Base-by-base conservation (phyloP, 1,140 invertebrate genomes). In the Scaptodrosophila lebanonensis region DNA sequence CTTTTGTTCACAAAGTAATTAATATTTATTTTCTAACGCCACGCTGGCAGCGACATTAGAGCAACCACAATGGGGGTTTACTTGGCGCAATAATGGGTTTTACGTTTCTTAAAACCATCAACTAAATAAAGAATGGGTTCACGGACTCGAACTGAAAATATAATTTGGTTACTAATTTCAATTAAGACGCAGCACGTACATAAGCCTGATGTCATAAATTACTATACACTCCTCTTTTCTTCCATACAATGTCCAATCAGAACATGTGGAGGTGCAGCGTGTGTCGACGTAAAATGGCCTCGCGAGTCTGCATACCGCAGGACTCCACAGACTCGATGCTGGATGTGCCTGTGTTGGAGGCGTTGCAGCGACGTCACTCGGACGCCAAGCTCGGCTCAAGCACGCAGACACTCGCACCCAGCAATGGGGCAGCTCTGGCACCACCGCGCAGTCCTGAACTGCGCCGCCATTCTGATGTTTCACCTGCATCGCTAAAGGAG, bases 401-500 rank as follows among this genome's bases (percentile, higher is more conserved):
- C 38, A 87, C 84, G 32, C 87, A 88, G 53, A 86, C 76, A 2
- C 66, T 86, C 29, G 85, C 85, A 0, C 89, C 89, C 13, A 88
- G 86, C 27, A 87, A 88, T 27, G 87, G 88, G 0, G 79, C 88
- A 1, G 87, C 87, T 7, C 86, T 95, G 9, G 93, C 93, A 6
- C 93, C 93, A 8, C 94, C 94, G 0, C 88, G 93, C 17, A 94
- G 92, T 54, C 93, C 93, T 0, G 94, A 95, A 68, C 86, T 94
- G 1, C 87, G 94, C 1, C 88, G 94, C 27, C 94, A 95, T 72
- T 95, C 93, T 1, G 94, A 95, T 59, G 93, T 95, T 0, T 95
- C 94, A 11, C 93, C 93, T 0, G 93, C 93, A 0, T 94, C 93
- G 27, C 87, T 95, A 2, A 95, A 95, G 77, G 93, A 95, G 87